Percentiles rank a stretch among this genome's conserved stretches.
These are phyloP conservation scores for Peromyscus californicus DNA, from an alignment of 2,113 vertebrate species.

Conservation along the genomic window DNA sequence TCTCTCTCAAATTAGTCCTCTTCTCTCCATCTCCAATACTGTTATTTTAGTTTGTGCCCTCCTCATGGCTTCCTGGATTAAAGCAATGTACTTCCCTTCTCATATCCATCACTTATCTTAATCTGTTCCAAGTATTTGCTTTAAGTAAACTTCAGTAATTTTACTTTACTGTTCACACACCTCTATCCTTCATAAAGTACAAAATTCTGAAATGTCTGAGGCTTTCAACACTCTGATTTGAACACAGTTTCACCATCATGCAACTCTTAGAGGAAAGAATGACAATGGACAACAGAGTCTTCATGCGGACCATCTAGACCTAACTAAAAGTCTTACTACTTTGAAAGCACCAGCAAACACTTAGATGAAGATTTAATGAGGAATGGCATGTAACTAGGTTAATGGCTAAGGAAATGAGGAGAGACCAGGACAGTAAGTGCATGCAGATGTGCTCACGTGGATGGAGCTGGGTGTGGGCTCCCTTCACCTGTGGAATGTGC, in stretches of 20 bases:
- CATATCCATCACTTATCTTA: not conserved
- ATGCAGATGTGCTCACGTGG: not conserved
- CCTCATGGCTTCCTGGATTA: not conserved
- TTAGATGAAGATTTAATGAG: conserved; percentile 50
- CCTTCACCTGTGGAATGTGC: not conserved
- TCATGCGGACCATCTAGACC: not conserved
- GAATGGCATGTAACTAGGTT: conserved; percentile 44
- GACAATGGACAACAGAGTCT: not conserved
- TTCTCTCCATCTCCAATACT: not conserved
- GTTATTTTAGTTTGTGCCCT: not conserved
- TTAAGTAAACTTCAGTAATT: not conserved
- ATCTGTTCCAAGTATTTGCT: not conserved
- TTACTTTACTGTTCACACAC: not conserved
- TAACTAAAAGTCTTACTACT: not conserved
- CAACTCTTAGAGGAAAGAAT: not conserved
- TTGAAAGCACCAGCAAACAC: not conserved
- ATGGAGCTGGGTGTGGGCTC: not conserved
- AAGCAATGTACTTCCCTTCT: not conserved
- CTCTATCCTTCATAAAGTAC: not conserved
- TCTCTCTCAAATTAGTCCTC: not conserved
- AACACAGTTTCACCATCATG: not conserved
- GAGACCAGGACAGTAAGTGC: not conserved
- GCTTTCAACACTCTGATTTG: not conserved
- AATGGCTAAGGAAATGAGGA: conserved; percentile 1
- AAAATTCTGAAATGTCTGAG: not conserved